A percentile compares a stretch with the other conserved stretches of the same genome.
These are phyloP conservation scores for Choloepus hoffmanni DNA, from an alignment of 2,113 vertebrate genomes.

Conservation along the genomic window DNA sequence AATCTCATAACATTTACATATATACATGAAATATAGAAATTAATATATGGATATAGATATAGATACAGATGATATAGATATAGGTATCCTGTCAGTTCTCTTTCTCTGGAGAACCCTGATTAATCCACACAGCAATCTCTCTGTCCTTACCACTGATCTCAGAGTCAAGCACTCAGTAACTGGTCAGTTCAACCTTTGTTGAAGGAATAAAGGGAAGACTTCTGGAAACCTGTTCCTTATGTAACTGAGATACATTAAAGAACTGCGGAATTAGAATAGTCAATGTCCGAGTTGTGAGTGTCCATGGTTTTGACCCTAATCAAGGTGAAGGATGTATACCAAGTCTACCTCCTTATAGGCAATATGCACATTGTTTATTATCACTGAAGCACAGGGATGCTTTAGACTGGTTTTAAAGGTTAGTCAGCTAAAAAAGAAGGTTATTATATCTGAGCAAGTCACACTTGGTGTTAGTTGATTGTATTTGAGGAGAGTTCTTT, in stretches of 20 bases:
- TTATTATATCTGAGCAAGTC: neutral
- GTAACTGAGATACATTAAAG: neutral
- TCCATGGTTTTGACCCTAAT: neutral
- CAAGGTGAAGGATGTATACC: neutral
- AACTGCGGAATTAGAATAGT: neutral
- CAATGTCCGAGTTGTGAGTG: neutral
- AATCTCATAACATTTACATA: too few species aligned
- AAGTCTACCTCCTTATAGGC: neutral
- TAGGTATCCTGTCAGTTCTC: too few species aligned
- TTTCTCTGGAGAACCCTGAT: too few species aligned
- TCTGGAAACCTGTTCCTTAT: neutral
- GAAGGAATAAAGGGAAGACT: neutral
- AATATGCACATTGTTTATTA: neutral
- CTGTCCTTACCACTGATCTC: neutral
- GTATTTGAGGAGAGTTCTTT: neutral
- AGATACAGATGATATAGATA: too few species aligned
- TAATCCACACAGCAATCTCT: neutral
- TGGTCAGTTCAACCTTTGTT: neutral
- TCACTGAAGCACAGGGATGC: neutral
- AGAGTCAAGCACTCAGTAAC: neutral
- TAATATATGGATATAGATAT: too few species aligned
- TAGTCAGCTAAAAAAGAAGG: neutral
- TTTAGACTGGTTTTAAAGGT: conserved; percentile 8
- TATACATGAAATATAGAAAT: too few species aligned
- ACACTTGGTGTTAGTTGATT: neutral